Conservation (phyloP, 2,113 vertebrate genomes). For the Cyprinus carpio region DNA sequence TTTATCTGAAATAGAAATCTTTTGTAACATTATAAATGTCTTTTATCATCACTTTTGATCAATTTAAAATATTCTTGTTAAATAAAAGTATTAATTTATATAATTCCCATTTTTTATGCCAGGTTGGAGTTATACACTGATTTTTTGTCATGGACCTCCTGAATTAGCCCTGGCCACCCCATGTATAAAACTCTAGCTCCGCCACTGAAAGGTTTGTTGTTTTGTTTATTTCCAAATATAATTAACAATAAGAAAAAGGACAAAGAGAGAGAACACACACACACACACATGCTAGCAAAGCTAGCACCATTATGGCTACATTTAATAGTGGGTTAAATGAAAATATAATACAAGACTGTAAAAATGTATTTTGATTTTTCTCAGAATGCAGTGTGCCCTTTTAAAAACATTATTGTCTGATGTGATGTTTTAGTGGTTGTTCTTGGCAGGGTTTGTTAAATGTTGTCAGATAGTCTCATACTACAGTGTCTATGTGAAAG, state of each 20-base stretch:
- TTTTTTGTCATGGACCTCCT: no score
- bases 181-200: no score
- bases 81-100: no score
- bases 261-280: background rate
- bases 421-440: background rate
- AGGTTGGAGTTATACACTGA: no score
- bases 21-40: no score
- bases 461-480: background rate
- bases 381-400: background rate
- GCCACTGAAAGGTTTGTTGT: background rate
- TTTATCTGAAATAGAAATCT: no score
- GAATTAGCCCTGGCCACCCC: no score
- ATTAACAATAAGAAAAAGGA: background rate
- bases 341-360: background rate
- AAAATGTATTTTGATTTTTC: background rate
- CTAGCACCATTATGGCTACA: background rate
- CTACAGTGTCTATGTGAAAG: conserved; percentile 29
- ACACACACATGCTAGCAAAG: background rate
- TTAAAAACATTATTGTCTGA: background rate
- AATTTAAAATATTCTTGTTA: no score
- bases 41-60: no score
- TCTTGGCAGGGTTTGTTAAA: background rate
- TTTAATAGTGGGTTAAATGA: background rate
- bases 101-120: no score
- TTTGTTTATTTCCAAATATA: background rate